Conservation (phyloP, 2,797 vertebrate genomes). For the Hydrolagus colliei region DNA sequence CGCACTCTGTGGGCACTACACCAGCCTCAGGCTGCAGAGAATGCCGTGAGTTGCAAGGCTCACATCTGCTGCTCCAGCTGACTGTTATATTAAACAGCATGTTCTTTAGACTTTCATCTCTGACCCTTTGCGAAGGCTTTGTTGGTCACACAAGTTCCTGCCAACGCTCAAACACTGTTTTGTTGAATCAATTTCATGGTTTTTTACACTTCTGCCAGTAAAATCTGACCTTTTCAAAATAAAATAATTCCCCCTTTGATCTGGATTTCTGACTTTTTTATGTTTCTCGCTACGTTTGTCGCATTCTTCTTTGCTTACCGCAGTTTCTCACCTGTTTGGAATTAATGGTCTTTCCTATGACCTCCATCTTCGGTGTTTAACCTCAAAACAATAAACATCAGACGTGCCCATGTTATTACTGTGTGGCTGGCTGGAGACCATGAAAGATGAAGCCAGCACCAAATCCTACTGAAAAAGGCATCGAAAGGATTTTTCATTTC, state of each 20-base stretch:
- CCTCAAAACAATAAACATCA: slow-evolving; percentile 15
- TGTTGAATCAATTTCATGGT: slow-evolving; percentile 36
- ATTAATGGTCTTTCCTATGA: slow-evolving; percentile 18
- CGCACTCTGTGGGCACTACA: no score
- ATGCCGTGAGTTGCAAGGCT: background rate
- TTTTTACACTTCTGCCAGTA: slow-evolving; percentile 52
- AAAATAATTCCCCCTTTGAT: slow-evolving; percentile 52
- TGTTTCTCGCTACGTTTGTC: slow-evolving; percentile 44
- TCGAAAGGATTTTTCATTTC: background rate
- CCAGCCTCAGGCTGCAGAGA: no score
- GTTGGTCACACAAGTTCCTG: slow-evolving; percentile 20
- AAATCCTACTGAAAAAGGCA: background rate
- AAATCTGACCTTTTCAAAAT: slow-evolving; percentile 52
- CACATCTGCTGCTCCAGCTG: background rate
- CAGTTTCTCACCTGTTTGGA: slow-evolving; percentile 34
- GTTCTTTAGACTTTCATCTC: slow-evolving; percentile 23
- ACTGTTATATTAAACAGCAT: background rate
- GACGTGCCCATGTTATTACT: slow-evolving; percentile 9
- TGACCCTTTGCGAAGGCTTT: slow-evolving; percentile 10
- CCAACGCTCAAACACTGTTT: slow-evolving; percentile 46
- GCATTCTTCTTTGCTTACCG: slow-evolving; percentile 45
- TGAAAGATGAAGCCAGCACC: background rate
- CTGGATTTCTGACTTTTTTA: slow-evolving; percentile 41
- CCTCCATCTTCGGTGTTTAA: background rate
- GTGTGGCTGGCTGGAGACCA: slow-evolving; percentile 4